Evolutionary conservation across 2,797 vertebrate species (phyloP), one percentile per base, ranked within the genome.

Genomic region (Amphiprion clarkii): DNA sequence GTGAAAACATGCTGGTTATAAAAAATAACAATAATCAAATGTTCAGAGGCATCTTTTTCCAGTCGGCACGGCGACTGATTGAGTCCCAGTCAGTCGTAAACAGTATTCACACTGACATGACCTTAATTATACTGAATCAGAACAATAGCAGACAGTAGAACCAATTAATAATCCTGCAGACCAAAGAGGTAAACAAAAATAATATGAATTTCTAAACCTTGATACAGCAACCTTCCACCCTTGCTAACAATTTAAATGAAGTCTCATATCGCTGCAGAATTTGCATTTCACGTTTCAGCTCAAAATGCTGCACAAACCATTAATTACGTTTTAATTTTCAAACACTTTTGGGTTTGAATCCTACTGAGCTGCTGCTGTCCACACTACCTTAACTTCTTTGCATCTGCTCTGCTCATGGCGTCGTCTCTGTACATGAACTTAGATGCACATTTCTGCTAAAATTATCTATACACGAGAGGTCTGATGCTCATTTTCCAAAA

Each of bases 41-140:
- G 23, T 49, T 51, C 40, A 16, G 63, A 69, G 54, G 57, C 73
- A 78, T 71, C 74, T 67, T 70, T 46, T 74, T 64, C 59, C 62
- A 57, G 42, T 78, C 57, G 48, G 57, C 36, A 69, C 55, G n/a
- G 33, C 2, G 1, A n/a, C 31, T 57, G 25, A 79, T 46, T 46
- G 66, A 78, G 79, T 53, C 36, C 27, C 60, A 66, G 65, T 71
- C 44, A 46, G 2, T 46, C 17, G 13, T 46, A 14, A 46, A 46
- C 44, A 46, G 44, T 16, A 46, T 16, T 46, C 61, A 67, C 67
- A 71, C 67, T 71, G 70, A 67, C 52, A 29, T 5, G 16, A 74
- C 44, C 52, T 69, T 53, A 65, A 72, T 72, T 10, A 72, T 49
- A 27, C 40, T 36, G 59, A 71, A 52, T 62, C 61, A 73, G 63